Evolutionary conservation across 2,888 invertebrate genomes (phyloP), one percentile per base, ranked within the genome.

Genomic region (Petrophora chlorosata): DNA sequence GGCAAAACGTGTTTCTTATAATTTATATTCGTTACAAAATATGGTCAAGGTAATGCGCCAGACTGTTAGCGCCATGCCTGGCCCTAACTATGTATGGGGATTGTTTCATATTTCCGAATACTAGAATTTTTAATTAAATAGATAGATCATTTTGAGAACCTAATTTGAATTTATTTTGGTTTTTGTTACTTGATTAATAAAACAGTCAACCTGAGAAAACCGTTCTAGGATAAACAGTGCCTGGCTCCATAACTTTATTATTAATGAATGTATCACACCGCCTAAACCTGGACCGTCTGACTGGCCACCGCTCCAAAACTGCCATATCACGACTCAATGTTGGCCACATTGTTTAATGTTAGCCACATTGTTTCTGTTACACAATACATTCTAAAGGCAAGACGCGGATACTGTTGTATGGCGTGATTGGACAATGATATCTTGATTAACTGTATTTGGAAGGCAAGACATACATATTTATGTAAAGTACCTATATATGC

Each of bases 281-380:
- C 35, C 25, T 9, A 14, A 35, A 35, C 25, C 15, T 12, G 15
- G 14, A 7, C 1, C 23, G 14, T 26, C 10, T 25, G 46, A 13
- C 30, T 10, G 33, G 22, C 40, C 41, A 32, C 34, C 32, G 25
- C 25, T 42, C 33, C 32, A 19, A 47, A 41, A 50, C 35, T 41
- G 43, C 53, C 32, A 34, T 45, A 45, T 45, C 57, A 54, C 43
- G 53, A 53, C 25, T 16, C 3, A 16, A 48, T 30, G 26, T 25
- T 34, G 45, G 42, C 54, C 49, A 41, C 46, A 50, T 58, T 54
- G 54, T 58, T 38, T 52, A 17, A 26, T 33, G 35, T 45, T 25
- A n/a, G 42, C 54, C 49, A 41, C 46, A 50, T 58, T 54, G 54
- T 58, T 38, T 52, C 45, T 25, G 15, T 57, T 52, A 38, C 57